Conservation (phyloP, 1,140 invertebrate species). For the Drosophila rhopaloa region DNA sequence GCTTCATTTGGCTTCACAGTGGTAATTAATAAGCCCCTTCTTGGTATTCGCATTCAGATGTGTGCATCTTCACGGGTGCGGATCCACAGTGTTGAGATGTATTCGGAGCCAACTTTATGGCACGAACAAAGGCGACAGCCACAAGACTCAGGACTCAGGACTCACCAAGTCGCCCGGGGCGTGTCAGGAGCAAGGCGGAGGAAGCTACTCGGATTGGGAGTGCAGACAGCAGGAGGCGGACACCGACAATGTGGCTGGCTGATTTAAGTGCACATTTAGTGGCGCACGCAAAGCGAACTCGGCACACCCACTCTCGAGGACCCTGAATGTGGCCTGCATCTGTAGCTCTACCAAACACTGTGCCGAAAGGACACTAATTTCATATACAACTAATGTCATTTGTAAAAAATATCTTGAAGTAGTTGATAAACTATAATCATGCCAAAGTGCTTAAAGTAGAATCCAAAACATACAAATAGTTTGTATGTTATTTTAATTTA, state of each 20-base stretch:
- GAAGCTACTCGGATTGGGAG: conserved; percentile 33
- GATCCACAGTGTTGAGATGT: conserved; percentile 26
- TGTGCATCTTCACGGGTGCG: conserved; percentile 36
- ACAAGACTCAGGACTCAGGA: conserved; percentile 13
- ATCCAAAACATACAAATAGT: no score
- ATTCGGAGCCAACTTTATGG: conserved; percentile 44
- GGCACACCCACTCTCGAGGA: conserved; percentile 20
- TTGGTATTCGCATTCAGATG: conserved; percentile 14
- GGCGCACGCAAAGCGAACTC: conserved; percentile 32
- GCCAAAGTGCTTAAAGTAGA: no score
- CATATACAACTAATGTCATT: no score
- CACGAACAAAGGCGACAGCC: conserved; percentile 46
- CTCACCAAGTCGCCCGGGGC: conserved; percentile 26
- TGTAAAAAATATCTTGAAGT: no score
- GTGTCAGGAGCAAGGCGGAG: conserved; percentile 26
- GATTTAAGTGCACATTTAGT: conserved; percentile 55
- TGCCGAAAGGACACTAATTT: no score
- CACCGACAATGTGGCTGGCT: conserved; percentile 50
- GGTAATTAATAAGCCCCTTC: conserved; percentile 37
- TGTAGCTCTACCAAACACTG: conserved; percentile 17
- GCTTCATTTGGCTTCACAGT: conserved; percentile 12
- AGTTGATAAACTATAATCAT: no score
- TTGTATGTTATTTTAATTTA: no score
- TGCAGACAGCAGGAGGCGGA: conserved; percentile 50
- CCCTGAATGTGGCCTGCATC: conserved; percentile 32